Conservation (phyloP, 2,888 invertebrate species). For the Galeopsomyia nigrocyanea region DNA sequence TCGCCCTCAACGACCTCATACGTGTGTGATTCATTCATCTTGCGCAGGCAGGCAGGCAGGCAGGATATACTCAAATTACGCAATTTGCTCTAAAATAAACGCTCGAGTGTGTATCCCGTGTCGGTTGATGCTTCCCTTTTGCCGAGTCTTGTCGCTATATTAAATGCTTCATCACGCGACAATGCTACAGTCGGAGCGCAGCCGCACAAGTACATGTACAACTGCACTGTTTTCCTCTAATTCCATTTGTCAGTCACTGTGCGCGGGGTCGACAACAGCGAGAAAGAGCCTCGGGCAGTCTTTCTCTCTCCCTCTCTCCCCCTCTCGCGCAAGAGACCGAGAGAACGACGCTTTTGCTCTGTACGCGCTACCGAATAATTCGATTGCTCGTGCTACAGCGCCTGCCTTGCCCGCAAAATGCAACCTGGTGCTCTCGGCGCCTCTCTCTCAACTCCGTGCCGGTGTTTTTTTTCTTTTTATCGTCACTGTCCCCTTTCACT, state of each 20-base stretch:
- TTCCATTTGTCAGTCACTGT: constrained; percentile 17
- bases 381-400: constrained; percentile 1
- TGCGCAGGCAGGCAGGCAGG: no score
- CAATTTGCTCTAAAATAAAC: no score
- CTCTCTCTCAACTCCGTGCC: no score
- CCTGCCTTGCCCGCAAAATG: not conserved
- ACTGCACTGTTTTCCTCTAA: constrained; percentile 26
- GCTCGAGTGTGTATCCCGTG: no score
- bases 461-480: constrained; percentile 18
- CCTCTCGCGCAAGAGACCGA: not conserved
- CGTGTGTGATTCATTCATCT: no score
- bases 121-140: no score
- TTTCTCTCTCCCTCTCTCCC: not conserved
- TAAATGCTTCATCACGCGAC: constrained; percentile 38
- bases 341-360: constrained; percentile 7
- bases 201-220: no score
- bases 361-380: constrained; percentile 8
- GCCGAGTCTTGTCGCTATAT: not conserved
- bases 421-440: no score
- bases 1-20: no score
- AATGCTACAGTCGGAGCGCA: not conserved
- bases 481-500: not conserved
- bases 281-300: not conserved
- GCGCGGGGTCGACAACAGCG: not conserved
- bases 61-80: no score